Evolutionary conservation across 2,888 invertebrate species (phyloP).

Genomic region (Celastrina argiolus): DNA sequence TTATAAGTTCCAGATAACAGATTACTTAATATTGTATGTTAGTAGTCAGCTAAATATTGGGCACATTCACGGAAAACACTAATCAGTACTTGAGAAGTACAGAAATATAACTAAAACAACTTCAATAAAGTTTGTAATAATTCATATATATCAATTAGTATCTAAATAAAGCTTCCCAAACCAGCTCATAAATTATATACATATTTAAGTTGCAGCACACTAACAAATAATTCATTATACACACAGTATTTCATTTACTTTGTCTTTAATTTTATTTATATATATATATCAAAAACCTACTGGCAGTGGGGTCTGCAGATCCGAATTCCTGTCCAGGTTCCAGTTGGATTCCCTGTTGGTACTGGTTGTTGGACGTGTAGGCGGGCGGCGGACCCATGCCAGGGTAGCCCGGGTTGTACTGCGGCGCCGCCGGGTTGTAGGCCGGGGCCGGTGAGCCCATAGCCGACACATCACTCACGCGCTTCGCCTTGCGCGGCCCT

Average conservation of each 20-base stretch:
- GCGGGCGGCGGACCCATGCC: slow-evolving; percentile 53
- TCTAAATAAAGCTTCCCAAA: too few relatives aligned
- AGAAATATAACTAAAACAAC: too few relatives aligned
- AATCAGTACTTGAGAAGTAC: too few relatives aligned
- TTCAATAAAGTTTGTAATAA: too few relatives aligned
- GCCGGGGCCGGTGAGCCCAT: slow-evolving; percentile 78
- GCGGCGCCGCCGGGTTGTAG: slow-evolving; percentile 35
- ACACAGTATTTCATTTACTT: neutral
- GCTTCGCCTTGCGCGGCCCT: slow-evolving; percentile 78
- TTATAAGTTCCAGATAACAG: too few relatives aligned
- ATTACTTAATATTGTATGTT: too few relatives aligned
- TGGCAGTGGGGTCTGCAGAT: slow-evolving; percentile 41
- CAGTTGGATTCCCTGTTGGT: slow-evolving; percentile 61
- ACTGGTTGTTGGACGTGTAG: slow-evolving; percentile 45
- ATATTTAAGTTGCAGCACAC: too few relatives aligned
- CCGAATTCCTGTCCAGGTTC: slow-evolving; percentile 55
- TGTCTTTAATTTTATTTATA: neutral
- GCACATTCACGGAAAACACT: too few relatives aligned
- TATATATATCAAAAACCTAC: slow-evolving; percentile 41
- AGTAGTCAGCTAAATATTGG: too few relatives aligned
- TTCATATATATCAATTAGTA: too few relatives aligned
- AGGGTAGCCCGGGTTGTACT: slow-evolving; percentile 46
- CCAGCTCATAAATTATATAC: too few relatives aligned
- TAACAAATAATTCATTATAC: too few relatives aligned
- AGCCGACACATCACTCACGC: slow-evolving; percentile 83